Percentiles rank a stretch among this genome's conserved stretches.
Evolutionary conservation across 2,797 vertebrate genomes (phyloP).

Genomic region (Tenualosa thibaudeaui): DNA sequence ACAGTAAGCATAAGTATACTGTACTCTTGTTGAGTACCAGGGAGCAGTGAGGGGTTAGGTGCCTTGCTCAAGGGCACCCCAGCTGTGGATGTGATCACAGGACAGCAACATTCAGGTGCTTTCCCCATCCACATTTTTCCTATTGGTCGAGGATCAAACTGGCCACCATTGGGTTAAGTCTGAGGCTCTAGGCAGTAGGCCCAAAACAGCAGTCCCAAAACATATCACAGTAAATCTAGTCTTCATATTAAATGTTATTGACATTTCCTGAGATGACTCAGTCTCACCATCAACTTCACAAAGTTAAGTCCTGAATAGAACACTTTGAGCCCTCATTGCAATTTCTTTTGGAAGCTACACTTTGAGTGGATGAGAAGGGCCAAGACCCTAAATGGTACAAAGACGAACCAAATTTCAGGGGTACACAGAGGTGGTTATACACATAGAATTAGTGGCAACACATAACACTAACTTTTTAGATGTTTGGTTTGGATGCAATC

Average conservation of each 20-base stretch:
- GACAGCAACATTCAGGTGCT: no score
- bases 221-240: not conserved
- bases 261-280: not conserved
- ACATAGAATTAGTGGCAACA: not conserved
- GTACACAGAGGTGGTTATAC: not conserved
- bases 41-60: no score
- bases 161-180: no score
- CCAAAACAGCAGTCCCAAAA: not conserved
- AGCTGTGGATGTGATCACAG: no score
- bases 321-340: not conserved
- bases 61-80: no score
- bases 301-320: not conserved
- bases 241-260: not conserved
- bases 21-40: no score
- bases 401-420: not conserved
- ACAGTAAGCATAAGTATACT: no score
- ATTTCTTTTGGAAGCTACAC: not conserved
- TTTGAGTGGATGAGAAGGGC: not conserved
- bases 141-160: no score
- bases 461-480: slow-evolving; percentile 6
- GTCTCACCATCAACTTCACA: not conserved
- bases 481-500: slow-evolving; percentile 8
- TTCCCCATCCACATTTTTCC: no score
- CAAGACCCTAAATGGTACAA: not conserved
- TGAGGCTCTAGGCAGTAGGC: no score